phyloP scores from a whole-genome alignment of 2,797 vertebrate genomes.

The Margarornis squamiger region DNA sequence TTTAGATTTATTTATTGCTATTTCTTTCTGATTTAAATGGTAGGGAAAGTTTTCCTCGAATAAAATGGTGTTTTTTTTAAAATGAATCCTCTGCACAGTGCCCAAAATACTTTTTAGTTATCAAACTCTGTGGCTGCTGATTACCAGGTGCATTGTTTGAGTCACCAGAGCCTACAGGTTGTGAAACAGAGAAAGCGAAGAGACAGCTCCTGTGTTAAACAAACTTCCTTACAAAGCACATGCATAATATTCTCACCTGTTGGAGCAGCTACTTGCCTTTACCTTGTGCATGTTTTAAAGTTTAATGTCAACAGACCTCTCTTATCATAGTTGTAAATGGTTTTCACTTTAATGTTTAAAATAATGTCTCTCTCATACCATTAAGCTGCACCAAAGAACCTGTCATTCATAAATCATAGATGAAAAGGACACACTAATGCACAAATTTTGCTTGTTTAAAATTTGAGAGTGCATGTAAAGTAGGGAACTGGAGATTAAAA shows the following conservation, averaged over 20 bases:
- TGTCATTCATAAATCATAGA: conserved; percentile 95
- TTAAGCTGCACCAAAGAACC: conserved; percentile 88
- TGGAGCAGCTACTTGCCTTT: conserved; percentile 75
- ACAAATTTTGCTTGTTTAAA: conserved; percentile 91
- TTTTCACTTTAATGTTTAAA: conserved; percentile 99
- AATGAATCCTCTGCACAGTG: not conserved
- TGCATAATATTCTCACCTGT: conserved; percentile 54
- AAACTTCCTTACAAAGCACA: conserved; percentile 31
- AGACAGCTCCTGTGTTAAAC: conserved; percentile 45
- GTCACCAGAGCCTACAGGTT: not conserved
- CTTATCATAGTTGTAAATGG: conserved; percentile 98
- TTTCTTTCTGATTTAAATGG: not conserved
- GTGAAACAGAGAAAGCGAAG: conserved; percentile 27
- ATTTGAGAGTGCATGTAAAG: conserved; percentile 90
- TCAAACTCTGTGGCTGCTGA: not conserved
- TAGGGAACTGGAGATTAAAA: conserved; percentile 87
- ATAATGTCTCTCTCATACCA: conserved; percentile 95
- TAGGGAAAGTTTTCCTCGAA: not conserved
- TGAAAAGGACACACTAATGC: conserved; percentile 91
- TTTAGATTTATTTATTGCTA: not conserved
- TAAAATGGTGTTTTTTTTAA: not conserved
- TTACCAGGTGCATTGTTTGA: not conserved
- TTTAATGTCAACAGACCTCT: conserved; percentile 94
- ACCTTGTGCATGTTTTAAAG: conserved; percentile 89
- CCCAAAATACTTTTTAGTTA: not conserved